Evolutionary conservation across 2,113 vertebrate species (phyloP).

Genomic region (Bubo blakistoni): DNA sequence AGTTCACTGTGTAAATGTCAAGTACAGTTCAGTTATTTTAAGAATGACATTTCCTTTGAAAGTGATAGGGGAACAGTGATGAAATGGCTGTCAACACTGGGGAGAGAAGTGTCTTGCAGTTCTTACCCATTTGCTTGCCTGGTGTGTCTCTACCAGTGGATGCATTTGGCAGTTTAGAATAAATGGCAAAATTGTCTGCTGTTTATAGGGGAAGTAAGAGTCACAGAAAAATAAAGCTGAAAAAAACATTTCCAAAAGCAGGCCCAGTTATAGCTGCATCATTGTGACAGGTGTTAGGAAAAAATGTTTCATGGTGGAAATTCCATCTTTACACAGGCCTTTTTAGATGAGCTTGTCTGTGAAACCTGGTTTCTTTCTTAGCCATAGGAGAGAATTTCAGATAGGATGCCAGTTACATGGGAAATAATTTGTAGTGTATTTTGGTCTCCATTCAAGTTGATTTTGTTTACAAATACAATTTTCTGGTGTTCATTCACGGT

Average conservation of each 20-base stretch:
- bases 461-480: background rate
- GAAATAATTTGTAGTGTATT: background rate
- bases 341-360: background rate
- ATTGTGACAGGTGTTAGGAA: background rate
- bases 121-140: background rate
- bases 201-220: background rate
- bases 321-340: background rate
- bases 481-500: background rate
- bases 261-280: background rate
- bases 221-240: background rate
- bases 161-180: background rate
- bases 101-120: background rate
- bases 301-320: background rate
- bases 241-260: background rate
- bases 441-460: background rate
- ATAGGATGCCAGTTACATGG: background rate
- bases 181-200: background rate
- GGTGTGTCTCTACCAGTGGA: background rate
- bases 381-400: background rate
- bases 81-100: background rate
- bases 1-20: accelerated
- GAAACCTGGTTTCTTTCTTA: background rate
- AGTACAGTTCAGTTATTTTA: background rate
- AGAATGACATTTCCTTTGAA: background rate
- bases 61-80: background rate